These are phyloP conservation scores for Leptinotarsa defecta DNA, from an alignment of 1,140 invertebrate genomes.

Conservation along the genomic window DNA sequence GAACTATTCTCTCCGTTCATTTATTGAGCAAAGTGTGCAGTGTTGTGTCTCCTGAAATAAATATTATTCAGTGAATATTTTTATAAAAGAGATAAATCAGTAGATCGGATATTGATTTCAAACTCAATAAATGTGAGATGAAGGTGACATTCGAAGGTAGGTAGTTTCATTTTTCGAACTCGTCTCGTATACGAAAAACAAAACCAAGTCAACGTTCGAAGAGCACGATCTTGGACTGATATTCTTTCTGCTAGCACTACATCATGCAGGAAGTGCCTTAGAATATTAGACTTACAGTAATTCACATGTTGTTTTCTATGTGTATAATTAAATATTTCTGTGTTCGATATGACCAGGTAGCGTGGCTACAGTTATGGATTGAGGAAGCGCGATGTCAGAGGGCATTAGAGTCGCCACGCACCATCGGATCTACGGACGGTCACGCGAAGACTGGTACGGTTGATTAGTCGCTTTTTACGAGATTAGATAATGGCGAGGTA, in stretches of 20 bases:
- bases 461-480: slow-evolving; percentile 11
- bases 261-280: slow-evolving; percentile 38
- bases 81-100: too few relatives aligned
- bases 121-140: too few relatives aligned
- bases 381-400: slow-evolving; percentile 47
- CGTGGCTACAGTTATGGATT: slow-evolving; percentile 48
- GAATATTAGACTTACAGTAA: slow-evolving; percentile 47
- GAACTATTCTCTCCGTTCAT: too few relatives aligned
- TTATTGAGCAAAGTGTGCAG: too few relatives aligned
- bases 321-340: slow-evolving; percentile 48
- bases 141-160: too few relatives aligned
- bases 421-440: slow-evolving; percentile 32
- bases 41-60: too few relatives aligned
- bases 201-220: neutral
- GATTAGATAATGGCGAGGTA: slow-evolving; percentile 3
- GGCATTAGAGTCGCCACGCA: slow-evolving; percentile 45
- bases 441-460: slow-evolving; percentile 30
- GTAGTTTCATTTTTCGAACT: neutral
- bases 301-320: slow-evolving; percentile 42
- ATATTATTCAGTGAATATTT: too few relatives aligned
- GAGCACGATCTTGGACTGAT: neutral
- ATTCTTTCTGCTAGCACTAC: slow-evolving; percentile 9
- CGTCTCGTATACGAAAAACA: neutral
- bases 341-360: slow-evolving; percentile 47
- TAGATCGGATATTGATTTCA: too few relatives aligned